A percentile compares a stretch with the other conserved stretches of the same genome.
Conservation (phyloP, 1,140 invertebrate species). For the Carposina sasakii region DNA sequence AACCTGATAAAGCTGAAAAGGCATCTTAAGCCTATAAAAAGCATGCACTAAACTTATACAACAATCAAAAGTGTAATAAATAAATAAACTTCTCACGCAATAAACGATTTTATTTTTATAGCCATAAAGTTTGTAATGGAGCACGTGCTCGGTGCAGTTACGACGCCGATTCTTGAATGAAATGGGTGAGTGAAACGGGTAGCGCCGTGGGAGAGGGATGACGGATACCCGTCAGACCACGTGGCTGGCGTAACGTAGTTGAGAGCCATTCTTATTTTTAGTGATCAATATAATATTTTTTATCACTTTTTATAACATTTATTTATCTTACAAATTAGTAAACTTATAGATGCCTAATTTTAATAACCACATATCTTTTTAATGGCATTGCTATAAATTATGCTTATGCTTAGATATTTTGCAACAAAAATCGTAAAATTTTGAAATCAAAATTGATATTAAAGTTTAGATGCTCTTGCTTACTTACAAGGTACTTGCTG, state of each 20-base stretch:
- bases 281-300: constrained; percentile 28
- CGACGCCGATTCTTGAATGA: constrained; percentile 61
- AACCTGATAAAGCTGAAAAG: constrained; percentile 72
- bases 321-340: no score
- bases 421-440: no score
- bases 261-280: constrained; percentile 43
- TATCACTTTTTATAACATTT: no score
- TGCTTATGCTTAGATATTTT: no score
- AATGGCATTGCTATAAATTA: no score
- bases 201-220: constrained; percentile 36
- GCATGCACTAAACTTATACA: constrained; percentile 64
- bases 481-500: no score
- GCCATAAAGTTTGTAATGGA: constrained; percentile 65
- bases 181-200: constrained; percentile 43
- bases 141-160: constrained; percentile 54
- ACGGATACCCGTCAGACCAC: constrained; percentile 51
- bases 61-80: constrained; percentile 61
- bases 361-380: no score
- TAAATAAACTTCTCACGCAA: constrained; percentile 63
- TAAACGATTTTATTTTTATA: constrained; percentile 64
- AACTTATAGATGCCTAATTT: no score
- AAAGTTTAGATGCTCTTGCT: no score
- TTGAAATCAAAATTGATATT: no score
- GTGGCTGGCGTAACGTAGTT: constrained; percentile 56
- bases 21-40: constrained; percentile 71